Evolutionary conservation across 2,113 vertebrate species (phyloP), one percentile per base, ranked within the genome.

Genomic region (Chinchilla lanigera): DNA sequence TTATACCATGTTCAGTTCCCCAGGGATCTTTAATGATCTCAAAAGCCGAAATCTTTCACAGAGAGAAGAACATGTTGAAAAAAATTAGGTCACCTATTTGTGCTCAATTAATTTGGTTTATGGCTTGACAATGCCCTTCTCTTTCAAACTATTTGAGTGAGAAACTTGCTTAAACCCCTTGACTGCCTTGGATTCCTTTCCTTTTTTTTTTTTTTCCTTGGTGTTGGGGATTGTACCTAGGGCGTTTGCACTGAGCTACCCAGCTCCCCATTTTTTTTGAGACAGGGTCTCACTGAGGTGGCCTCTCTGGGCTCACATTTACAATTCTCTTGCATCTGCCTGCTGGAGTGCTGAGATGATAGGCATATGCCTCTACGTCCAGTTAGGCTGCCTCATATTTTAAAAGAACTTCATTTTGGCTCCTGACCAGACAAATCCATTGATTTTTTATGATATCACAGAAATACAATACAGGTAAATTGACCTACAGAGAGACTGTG

Each of bases 401-500:
- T 88, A 65, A 54, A 80, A 56, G 89, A 19, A 58, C 77, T 87
- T 97, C 93, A 85, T 56, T 61, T 38, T 81, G 52, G 33, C 88
- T 91, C 65, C 60, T 17, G 93, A 20, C n/a, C 90, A 95, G n/a
- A 14, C 26, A 50, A 47, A 50, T 73, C 38, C 77, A 38, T 65
- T 93, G 30, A 47, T 78, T 80, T 80, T 86, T 73, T 35, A 16
- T 35, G 52, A 19, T 88, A 86, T 96, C 28, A 5, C 52, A 93
- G 85, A 92, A 93, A 61, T 33, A 80, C n/a, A 44, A 63, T 87
- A 54, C 91, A 5, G 13, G 94, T 90, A 78, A 88, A 44, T 52
- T 94, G 89, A 89, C 75, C 86, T 93, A 33, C 58, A 92, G 82
- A 73, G 77, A 95, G 94, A 92, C 77, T 77, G 78, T 63, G 93